These are phyloP conservation scores for Microctenopoma lineatum DNA, from an alignment of 2,797 vertebrate genomes.

Conservation along the genomic window DNA sequence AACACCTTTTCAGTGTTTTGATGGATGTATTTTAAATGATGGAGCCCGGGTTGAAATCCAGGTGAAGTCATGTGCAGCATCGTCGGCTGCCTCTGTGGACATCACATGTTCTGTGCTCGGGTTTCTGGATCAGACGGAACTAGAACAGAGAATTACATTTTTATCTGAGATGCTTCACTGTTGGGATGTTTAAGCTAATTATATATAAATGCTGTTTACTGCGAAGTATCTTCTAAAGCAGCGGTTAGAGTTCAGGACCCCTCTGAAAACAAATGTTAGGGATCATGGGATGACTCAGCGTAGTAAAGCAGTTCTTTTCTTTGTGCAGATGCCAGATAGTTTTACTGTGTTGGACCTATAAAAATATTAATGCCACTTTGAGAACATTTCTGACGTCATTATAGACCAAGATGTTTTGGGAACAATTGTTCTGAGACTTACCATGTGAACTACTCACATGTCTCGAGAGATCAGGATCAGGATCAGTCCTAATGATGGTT, in stretches of 20 bases:
- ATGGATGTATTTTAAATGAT: not conserved
- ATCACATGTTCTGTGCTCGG: not conserved
- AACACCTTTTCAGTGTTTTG: not conserved
- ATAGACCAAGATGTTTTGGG: not conserved
- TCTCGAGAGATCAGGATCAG: not conserved
- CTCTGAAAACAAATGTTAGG: not conserved
- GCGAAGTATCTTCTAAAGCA: not conserved
- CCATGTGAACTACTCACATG: too few species aligned
- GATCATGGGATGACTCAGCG: not conserved
- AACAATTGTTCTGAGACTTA: not conserved
- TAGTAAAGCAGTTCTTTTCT: not conserved
- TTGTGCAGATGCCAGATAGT: too few species aligned
- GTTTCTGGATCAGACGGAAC: not conserved
- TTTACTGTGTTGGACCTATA: too few species aligned
- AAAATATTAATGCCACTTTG: not conserved
- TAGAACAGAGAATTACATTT: not conserved
- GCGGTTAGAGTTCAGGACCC: not conserved
- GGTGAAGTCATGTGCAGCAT: slow-evolving; percentile 2
- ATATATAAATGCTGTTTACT: not conserved
- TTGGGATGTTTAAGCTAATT: not conserved
- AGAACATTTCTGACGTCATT: not conserved
- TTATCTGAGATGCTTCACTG: not conserved
- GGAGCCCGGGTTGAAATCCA: not conserved
- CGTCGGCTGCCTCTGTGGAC: not conserved
- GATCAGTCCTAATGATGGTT: not conserved